Evolutionary conservation across 2,797 vertebrate species (phyloP), one percentile per base, ranked within the genome.

Genomic region (Microctenopoma stevenorrisi): DNA sequence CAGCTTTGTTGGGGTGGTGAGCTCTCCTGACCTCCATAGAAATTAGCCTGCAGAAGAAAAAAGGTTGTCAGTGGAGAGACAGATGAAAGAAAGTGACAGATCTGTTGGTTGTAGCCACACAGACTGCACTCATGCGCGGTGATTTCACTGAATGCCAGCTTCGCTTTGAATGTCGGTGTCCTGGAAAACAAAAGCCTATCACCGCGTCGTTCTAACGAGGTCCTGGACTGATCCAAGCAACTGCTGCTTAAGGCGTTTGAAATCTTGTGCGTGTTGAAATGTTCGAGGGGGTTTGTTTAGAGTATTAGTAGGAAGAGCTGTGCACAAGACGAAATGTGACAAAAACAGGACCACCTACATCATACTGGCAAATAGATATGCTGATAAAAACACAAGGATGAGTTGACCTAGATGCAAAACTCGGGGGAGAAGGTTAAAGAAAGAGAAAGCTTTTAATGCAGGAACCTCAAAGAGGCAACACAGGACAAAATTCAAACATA

Each of bases 31-130:
- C 38, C 38, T 40, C 38, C 38, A 13, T 13, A 40, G 38, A 40
- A 79, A 76, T 84, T 69, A 70, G 63, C 25, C 54, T 44, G 51
- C 15, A 58, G 78, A 64, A 62, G 2, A 58, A 77, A 58, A 77
- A 76, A 57, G 66, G 55, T 9, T 50, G 62, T 77, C 50, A 43
- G 43, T 0, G 3, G 18, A 54, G 79, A 52, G 48, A 73, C 1
- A 28, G 50, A 60, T 73, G 62, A 74, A 72, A 72, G 54, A 30
- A 50, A 46, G 25, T 47, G 15, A 48, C 10, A 51, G 63, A 72
- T 74, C 52, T 73, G 68, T 42, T 72, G 62, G 65, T 66, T 59
- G 75, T 61, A 76, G 61, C 47, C 28, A 22, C 64, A 28, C 33
- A 68, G 67, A 44, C 48, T 14, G 38, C 61, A 51, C 42, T 68